Conservation (phyloP, 2,888 invertebrate genomes). For the Polymixis lichenea region DNA sequence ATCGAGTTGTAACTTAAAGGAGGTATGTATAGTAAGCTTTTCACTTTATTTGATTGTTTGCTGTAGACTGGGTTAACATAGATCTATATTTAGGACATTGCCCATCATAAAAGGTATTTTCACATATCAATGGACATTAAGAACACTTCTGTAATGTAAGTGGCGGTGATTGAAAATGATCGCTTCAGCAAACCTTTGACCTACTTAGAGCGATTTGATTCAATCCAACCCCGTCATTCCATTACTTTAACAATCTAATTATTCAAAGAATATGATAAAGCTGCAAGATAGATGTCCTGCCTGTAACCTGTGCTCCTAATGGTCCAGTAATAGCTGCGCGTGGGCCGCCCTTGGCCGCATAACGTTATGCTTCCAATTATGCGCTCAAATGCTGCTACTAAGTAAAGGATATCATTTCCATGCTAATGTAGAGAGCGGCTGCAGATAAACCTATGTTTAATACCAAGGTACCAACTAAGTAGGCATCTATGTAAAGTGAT, state of each 20-base stretch:
- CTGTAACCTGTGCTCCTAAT: constrained; percentile 20
- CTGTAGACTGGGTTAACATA: neutral
- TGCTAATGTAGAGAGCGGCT: constrained; percentile 23
- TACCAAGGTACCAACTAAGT: neutral
- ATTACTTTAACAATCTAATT: constrained; percentile 12
- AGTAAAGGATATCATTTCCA: constrained; percentile 48
- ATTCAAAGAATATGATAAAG: constrained; percentile 9
- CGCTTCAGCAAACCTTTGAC: too few species aligned
- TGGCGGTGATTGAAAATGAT: neutral
- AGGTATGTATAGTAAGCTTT: neutral
- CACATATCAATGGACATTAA: neutral
- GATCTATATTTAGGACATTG: neutral
- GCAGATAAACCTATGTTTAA: constrained; percentile 12
- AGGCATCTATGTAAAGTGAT: neutral
- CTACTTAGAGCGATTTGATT: too few species aligned
- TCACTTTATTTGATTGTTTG: neutral
- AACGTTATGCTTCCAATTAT: constrained; percentile 54
- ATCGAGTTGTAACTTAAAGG: neutral
- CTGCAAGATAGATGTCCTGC: constrained; percentile 20
- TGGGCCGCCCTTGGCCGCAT: constrained; percentile 50
- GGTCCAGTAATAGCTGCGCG: constrained; percentile 34
- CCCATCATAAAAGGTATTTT: neutral
- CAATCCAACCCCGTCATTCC: neutral
- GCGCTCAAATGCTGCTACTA: constrained; percentile 30
- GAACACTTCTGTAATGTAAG: neutral